Evolutionary conservation across 2,113 vertebrate species (phyloP).

Genomic region (Bubo blakistoni): DNA sequence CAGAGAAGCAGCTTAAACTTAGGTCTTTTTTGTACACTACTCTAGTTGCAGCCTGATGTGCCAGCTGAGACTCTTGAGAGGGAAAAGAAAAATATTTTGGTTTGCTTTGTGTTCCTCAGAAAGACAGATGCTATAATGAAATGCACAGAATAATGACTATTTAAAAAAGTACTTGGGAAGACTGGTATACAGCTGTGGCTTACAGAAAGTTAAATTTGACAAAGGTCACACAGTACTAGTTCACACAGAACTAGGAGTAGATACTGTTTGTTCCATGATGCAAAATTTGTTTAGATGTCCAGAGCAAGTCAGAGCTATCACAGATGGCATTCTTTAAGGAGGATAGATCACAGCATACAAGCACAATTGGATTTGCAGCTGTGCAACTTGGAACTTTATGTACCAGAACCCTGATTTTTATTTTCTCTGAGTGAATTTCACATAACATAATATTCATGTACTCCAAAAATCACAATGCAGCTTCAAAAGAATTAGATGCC

Average conservation of each 20-base stretch:
- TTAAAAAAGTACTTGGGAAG: background rate
- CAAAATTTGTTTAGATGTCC: background rate
- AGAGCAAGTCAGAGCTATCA: background rate
- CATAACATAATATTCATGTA: background rate
- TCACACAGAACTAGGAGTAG: background rate
- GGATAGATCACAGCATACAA: background rate
- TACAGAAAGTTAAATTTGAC: background rate
- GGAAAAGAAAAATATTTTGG: background rate
- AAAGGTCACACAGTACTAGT: background rate
- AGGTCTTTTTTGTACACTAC: background rate
- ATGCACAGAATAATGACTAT: background rate
- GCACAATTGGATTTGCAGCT: slow-evolving; percentile 26
- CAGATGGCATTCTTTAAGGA: slow-evolving; percentile 29
- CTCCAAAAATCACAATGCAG: background rate
- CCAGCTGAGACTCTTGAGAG: background rate
- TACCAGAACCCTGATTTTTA: background rate
- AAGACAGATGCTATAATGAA: background rate
- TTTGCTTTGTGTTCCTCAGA: background rate
- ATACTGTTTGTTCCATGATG: background rate
- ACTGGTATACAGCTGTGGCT: background rate
- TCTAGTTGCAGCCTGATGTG: background rate
- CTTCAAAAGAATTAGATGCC: background rate
- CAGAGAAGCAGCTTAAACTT: background rate
- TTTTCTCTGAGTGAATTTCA: background rate
- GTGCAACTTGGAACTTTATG: background rate